A percentile compares a stretch with the other conserved stretches of the same genome.
Conservation (phyloP, 37 sponge, comb jelly and placozoan genomes). For the Mnemiopsis leidyi region DNA sequence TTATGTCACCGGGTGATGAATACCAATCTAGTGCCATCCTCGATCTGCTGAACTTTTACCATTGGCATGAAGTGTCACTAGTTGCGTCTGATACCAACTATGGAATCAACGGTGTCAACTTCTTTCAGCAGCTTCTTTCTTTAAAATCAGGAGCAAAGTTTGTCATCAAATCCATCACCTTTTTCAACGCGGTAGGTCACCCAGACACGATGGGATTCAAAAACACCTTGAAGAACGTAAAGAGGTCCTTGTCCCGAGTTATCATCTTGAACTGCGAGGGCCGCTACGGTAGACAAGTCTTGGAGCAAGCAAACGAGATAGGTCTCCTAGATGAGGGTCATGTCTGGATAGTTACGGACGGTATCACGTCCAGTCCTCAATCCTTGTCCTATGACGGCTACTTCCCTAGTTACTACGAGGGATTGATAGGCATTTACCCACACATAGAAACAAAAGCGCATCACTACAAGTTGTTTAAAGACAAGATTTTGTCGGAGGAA, state of each 20-base stretch:
- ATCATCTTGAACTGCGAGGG: slow-evolving; percentile 4
- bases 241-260: neutral
- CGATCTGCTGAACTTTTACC: neutral
- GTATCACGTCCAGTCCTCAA: neutral
- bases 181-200: neutral
- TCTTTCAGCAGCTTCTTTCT: neutral
- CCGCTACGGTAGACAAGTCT: neutral
- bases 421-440: slow-evolving; percentile 7
- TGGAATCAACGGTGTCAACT: neutral
- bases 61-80: slow-evolving; percentile 1
- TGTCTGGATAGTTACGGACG: slow-evolving; percentile 41
- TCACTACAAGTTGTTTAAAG: neutral
- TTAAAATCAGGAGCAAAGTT: neutral
- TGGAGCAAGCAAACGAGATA: neutral
- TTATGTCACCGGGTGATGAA: neutral
- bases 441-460: neutral
- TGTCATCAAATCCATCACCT: neutral
- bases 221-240: neutral
- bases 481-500: neutral
- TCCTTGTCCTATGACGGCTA: neutral
- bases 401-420: neutral
- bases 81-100: slow-evolving; percentile 18
- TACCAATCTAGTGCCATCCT: neutral
- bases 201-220: neutral
- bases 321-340: neutral